Conservation (phyloP, 2,888 invertebrate species). For the Rhamnusium bicolor region DNA sequence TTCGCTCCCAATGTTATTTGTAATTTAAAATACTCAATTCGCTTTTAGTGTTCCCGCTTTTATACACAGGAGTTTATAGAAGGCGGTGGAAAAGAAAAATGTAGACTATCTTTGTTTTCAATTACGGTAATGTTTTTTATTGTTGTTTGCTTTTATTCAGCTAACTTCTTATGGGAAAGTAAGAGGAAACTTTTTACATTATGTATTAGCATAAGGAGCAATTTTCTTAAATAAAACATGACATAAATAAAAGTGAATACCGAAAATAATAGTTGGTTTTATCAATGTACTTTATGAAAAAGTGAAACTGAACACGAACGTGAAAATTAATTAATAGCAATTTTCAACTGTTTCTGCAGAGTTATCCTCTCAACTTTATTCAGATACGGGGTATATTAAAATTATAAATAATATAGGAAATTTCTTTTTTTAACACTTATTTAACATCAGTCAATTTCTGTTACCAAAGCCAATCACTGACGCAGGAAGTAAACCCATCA, state of each 20-base stretch:
- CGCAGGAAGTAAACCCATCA: too few relatives aligned
- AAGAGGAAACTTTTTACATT: constrained; percentile 22
- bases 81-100: constrained; percentile 32
- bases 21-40: constrained; percentile 19
- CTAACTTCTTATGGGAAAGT: constrained; percentile 16
- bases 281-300: too few relatives aligned
- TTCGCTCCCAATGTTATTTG: constrained; percentile 2
- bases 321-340: too few relatives aligned
- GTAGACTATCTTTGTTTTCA: constrained; percentile 35
- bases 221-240: constrained; percentile 16
- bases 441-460: too few relatives aligned
- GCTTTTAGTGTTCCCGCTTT: constrained; percentile 6
- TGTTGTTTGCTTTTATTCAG: constrained; percentile 30
- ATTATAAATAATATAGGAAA: too few relatives aligned
- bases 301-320: too few relatives aligned
- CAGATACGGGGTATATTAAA: too few relatives aligned
- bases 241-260: constrained; percentile 11
- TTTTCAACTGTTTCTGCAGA: too few relatives aligned
- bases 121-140: constrained; percentile 35
- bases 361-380: too few relatives aligned
- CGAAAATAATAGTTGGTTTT: constrained; percentile 2
- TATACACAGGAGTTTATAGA: constrained; percentile 19
- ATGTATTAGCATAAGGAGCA: constrained; percentile 15
- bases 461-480: too few relatives aligned
- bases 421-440: too few relatives aligned